Percentiles rank a stretch among this genome's conserved stretches.
Conservation (phyloP, 1,140 invertebrate genomes). For the Aplysia californica region DNA sequence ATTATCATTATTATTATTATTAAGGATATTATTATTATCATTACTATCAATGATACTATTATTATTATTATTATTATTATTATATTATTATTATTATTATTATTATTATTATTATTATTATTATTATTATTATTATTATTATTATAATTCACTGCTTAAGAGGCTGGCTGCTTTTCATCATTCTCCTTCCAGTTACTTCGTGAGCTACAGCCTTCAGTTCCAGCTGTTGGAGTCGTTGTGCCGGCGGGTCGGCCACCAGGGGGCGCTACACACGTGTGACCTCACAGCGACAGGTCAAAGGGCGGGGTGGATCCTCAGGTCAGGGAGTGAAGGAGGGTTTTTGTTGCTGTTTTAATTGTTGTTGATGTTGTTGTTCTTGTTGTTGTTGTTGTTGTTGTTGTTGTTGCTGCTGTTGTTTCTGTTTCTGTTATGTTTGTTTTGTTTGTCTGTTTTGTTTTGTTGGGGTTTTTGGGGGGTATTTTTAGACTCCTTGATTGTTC, state of each 20-base stretch:
- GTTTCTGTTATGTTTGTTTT: not conserved
- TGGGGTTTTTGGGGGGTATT: not conserved
- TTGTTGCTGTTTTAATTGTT: not conserved
- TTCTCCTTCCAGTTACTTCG: constrained; percentile 92
- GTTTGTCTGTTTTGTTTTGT: not conserved
- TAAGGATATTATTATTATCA: not conserved
- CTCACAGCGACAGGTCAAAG: too few relatives aligned
- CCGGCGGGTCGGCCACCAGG: constrained; percentile 78
- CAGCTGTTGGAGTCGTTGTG: constrained; percentile 89
- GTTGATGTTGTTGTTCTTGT: not conserved
- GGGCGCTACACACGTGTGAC: constrained; percentile 74
- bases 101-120: not conserved
- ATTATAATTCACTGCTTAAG: not conserved
- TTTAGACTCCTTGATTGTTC: not conserved
- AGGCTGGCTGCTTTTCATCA: not conserved
- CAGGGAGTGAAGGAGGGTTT: too few relatives aligned
- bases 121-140: not conserved
- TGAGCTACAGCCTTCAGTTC: constrained; percentile 90
- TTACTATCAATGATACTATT: not conserved
- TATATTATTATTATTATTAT: not conserved
- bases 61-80: not conserved
- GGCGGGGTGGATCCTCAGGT: too few relatives aligned
- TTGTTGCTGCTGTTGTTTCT: not conserved
- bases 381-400: not conserved
- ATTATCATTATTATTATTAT: not conserved